Evolutionary conservation across 2,797 vertebrate genomes (phyloP).

Genomic region (Anas bahamensis): DNA sequence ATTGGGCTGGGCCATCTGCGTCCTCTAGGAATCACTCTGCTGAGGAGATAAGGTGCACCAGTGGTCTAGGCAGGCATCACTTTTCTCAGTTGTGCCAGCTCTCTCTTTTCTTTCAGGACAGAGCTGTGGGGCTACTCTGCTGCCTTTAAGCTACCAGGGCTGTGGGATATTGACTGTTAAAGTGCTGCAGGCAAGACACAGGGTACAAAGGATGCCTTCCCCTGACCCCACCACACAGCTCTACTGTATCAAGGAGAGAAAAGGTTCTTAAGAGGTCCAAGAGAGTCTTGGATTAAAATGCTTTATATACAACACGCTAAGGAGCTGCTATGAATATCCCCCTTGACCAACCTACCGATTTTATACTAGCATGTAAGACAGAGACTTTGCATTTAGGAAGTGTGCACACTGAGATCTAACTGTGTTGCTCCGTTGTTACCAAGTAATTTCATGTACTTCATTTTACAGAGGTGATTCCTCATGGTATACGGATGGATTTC

Average conservation of each 20-base stretch:
- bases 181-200: neutral
- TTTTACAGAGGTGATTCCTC: neutral
- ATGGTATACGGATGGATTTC: neutral
- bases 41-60: neutral
- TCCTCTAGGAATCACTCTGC: neutral
- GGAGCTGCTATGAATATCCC: neutral
- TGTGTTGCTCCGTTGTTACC: neutral
- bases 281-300: neutral
- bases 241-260: neutral
- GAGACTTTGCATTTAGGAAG: neutral
- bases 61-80: neutral
- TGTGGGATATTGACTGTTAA: neutral
- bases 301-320: neutral
- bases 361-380: neutral
- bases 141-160: neutral
- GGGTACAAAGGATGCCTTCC: neutral
- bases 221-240: neutral
- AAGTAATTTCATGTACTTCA: neutral
- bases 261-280: neutral
- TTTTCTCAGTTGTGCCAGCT: neutral
- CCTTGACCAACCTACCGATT: neutral
- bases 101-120: neutral
- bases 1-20: neutral
- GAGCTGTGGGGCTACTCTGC: neutral
- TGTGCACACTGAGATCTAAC: neutral